Evolutionary conservation across 2,113 vertebrate genomes (phyloP).

Genomic region (Saguinus imperator): DNA sequence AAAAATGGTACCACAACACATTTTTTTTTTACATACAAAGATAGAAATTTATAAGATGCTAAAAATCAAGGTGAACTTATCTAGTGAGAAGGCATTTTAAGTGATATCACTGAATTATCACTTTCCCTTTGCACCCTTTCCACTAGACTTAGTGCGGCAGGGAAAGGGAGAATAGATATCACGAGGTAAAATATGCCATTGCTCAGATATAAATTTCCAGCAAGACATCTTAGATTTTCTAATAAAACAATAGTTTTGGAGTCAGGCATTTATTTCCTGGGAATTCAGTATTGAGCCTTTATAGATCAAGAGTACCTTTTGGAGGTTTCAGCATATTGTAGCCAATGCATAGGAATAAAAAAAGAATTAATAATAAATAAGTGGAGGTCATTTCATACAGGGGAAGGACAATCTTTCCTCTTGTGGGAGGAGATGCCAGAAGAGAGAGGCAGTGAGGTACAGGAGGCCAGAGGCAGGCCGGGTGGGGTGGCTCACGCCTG

Average conservation of each 20-base stretch:
- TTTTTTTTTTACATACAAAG: background rate
- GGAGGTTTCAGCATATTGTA: background rate
- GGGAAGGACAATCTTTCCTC: background rate
- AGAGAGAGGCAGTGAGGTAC: background rate
- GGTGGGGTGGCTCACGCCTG: too few relatives aligned
- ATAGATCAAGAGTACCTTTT: background rate
- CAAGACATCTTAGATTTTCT: background rate
- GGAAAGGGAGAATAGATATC: background rate
- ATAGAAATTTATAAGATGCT: background rate
- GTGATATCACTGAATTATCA: background rate
- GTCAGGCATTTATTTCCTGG: background rate
- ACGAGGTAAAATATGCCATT: background rate
- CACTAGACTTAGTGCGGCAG: background rate
- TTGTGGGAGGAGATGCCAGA: background rate
- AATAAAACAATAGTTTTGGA: background rate
- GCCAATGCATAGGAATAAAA: background rate
- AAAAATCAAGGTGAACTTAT: background rate
- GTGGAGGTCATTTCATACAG: background rate
- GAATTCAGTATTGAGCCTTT: background rate
- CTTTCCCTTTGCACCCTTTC: background rate
- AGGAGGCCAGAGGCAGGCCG: background rate
- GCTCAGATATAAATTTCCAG: background rate
- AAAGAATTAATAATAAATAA: background rate
- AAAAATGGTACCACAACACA: background rate
- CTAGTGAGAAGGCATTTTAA: background rate